Conservation (phyloP, 35 echinoderm and acorn worm genomes). For the Stichopus chloronotus region DNA sequence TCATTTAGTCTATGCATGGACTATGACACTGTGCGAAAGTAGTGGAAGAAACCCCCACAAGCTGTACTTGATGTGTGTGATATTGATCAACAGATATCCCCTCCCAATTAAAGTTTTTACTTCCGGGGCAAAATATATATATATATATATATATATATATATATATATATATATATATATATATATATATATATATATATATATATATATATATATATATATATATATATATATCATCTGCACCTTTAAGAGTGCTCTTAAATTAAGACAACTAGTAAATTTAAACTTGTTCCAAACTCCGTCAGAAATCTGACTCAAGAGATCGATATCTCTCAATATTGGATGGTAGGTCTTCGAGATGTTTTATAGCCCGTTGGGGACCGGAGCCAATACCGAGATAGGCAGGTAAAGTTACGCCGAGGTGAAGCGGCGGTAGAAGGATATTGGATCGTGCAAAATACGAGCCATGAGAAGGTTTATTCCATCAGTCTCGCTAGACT, state of each 20-base stretch:
- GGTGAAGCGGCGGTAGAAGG: constrained; percentile 18
- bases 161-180: not conserved
- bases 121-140: not conserved
- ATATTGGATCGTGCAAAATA: constrained; percentile 34
- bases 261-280: not conserved
- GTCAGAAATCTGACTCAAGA: constrained; percentile 7
- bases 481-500: not conserved
- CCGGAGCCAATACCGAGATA: constrained; percentile 18
- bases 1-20: too few species aligned
- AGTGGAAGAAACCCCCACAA: too few species aligned
- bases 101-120: too few species aligned
- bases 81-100: not conserved
- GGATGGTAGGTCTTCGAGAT: constrained; percentile 32
- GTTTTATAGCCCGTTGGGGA: constrained; percentile 47
- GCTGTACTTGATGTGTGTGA: too few species aligned
- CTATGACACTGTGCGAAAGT: too few species aligned
- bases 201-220: too few species aligned
- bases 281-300: not conserved
- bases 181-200: too few species aligned
- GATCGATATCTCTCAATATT: constrained; percentile 43
- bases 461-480: not conserved
- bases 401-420: constrained; percentile 33
- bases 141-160: constrained; percentile 1
- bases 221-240: not conserved
- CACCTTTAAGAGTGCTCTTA: not conserved